phyloP scores from a whole-genome alignment of 2,888 invertebrate genomes.

The Schrankia costaestrigalis region DNA sequence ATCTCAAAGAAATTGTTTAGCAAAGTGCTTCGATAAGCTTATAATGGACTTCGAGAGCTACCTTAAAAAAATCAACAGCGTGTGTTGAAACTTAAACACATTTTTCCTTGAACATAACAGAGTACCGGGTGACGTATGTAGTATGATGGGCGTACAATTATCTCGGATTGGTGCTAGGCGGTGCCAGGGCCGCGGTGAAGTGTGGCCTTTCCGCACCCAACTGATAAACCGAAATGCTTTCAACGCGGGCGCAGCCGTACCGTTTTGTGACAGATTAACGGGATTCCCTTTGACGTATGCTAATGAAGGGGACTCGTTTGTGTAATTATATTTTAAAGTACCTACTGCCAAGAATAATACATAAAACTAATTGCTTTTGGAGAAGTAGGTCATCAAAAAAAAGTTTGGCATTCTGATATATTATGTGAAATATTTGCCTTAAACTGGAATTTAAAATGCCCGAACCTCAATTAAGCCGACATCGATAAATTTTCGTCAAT shows the following conservation, averaged over 20 bases:
- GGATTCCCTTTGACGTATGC: constrained; percentile 15
- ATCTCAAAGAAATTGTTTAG: constrained; percentile 7
- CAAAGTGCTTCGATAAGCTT: constrained; percentile 6
- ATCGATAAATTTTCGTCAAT: too few relatives aligned
- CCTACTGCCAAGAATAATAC: too few relatives aligned
- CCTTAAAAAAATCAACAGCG: constrained; percentile 5
- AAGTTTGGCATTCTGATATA: too few relatives aligned
- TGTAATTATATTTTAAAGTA: too few relatives aligned
- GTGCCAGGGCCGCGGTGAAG: constrained; percentile 53
- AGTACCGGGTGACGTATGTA: constrained; percentile 31
- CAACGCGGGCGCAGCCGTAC: constrained; percentile 50
- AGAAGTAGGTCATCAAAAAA: too few relatives aligned
- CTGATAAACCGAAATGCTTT: constrained; percentile 58
- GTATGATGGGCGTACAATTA: constrained; percentile 59
- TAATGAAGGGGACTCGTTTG: too few relatives aligned
- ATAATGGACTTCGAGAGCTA: constrained; percentile 5
- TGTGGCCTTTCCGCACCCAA: constrained; percentile 56
- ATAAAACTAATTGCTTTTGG: too few relatives aligned
- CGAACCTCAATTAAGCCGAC: too few relatives aligned
- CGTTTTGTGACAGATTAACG: constrained; percentile 34
- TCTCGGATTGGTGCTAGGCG: constrained; percentile 60
- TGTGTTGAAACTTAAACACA: constrained; percentile 1
- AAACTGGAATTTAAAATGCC: too few relatives aligned
- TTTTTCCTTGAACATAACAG: constrained; percentile 31
- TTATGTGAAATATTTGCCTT: too few relatives aligned